Conservation (phyloP, 2,888 invertebrate genomes). For the Gasteruption jaculator region DNA sequence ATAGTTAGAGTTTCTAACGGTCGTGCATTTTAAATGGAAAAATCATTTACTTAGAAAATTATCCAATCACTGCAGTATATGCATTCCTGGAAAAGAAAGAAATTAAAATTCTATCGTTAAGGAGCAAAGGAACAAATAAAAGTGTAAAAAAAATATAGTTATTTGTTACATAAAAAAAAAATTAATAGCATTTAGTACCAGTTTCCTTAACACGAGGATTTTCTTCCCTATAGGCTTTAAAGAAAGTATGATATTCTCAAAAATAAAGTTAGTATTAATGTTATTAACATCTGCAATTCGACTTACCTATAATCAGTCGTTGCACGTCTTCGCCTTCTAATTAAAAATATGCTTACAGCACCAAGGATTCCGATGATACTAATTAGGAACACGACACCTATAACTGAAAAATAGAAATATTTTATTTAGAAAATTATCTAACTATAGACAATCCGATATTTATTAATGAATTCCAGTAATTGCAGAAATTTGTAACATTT, state of each 20-base stretch:
- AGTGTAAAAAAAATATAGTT: no score
- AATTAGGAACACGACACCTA: constrained; percentile 21
- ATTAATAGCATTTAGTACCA: no score
- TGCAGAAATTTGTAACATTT: background rate
- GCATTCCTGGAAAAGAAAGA: constrained; percentile 24
- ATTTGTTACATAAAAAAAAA: no score
- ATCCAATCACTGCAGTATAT: constrained; percentile 26
- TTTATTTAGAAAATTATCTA: constrained; percentile 2
- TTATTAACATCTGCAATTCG: background rate
- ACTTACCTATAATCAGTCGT: constrained; percentile 22
- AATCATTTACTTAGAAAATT: constrained; percentile 16
- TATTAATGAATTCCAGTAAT: background rate
- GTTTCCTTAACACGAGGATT: no score
- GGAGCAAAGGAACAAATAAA: background rate
- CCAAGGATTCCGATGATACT: constrained; percentile 19
- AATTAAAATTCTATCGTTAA: constrained; percentile 3
- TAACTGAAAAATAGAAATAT: constrained; percentile 21
- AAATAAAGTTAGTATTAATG: background rate
- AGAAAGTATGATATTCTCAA: constrained; percentile 17
- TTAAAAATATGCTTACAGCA: constrained; percentile 21
- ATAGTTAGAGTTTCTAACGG: no score
- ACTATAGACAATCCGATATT: background rate
- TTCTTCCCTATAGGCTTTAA: background rate
- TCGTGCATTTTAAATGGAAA: constrained; percentile 15
- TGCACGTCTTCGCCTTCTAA: constrained; percentile 19